Base-by-base conservation (phyloP, 1,140 invertebrate species). In the Euura lappo region DNA sequence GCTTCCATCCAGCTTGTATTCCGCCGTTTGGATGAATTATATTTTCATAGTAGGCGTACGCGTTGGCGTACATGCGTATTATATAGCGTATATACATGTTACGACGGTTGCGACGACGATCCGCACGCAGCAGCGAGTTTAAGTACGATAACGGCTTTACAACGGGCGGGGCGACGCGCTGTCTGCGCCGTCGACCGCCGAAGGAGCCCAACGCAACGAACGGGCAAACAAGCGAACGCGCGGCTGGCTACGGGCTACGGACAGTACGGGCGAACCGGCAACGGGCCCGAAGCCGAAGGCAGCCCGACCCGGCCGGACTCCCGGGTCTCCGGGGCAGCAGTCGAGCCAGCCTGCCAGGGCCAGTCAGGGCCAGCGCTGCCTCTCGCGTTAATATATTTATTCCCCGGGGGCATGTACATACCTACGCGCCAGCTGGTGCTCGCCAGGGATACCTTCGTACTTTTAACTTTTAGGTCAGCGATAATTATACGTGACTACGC, bases 381-480 rank as follows among this genome's bases (percentile, higher is more conserved):
- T 60, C 51, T 60, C 51, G 51, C 51, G 51, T 60, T 60, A 60
- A 60, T 60, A 60, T 60, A 60, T 60, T 60, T 60, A 60, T 60
- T 60, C 51, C 51, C 51, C 2, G 51, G 6, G 51, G 51, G 51
- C 51, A 60, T 60, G 51, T 60, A 60, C 51, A 60, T 60, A 60
- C 51, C 51, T 60, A 60, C 51, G 51, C 51, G 51, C 51, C 51
- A 60, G 51, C 51, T 60, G 51, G 51, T 60, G 51, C 51, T 60
- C 51, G 51, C 51, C 51, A 60, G 51, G 51, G 51, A 60, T 60
- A 60, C 51, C 51, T 60, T 60, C 51, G 51, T 60, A 60, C 51
- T 60, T 60, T 60, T 60, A 60, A 60, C 51, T 60, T 60, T n/a
- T n/a, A 60, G 51, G 51, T 60, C 51, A 60, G 13, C 51, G 51